A percentile compares a stretch with the other conserved stretches of the same genome.
These are phyloP conservation scores for Cyphomyrus discorhynchus DNA, from an alignment of 2,113 vertebrate species.

Conservation along the genomic window DNA sequence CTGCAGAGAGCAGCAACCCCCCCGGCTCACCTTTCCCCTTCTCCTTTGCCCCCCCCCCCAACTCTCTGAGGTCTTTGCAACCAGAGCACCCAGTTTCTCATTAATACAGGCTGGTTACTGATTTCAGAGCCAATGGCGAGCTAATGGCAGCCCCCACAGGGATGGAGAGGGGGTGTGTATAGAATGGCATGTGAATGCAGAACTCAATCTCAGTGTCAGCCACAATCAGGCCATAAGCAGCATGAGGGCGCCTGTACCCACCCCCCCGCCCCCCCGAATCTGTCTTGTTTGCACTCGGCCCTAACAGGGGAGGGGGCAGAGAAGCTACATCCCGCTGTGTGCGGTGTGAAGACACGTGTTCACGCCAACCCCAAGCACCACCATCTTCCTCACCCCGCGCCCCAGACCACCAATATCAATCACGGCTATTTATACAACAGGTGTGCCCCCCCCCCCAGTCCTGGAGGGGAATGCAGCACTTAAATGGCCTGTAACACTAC, in stretches of 20 bases:
- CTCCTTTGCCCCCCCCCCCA: constrained; percentile 21
- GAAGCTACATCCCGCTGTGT: background rate
- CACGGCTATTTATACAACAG: constrained; percentile 35
- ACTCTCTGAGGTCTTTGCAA: constrained; percentile 20
- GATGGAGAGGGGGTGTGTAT: background rate
- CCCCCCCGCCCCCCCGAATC: background rate
- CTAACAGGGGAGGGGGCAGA: constrained; percentile 28
- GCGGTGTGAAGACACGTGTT: constrained; percentile 5
- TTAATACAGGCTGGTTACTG: constrained; percentile 42
- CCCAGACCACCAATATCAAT: constrained; percentile 21
- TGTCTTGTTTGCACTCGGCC: constrained; percentile 24
- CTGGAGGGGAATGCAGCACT: constrained; percentile 19
- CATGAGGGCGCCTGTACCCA: background rate
- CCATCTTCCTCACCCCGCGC: background rate
- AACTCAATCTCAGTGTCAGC: background rate
- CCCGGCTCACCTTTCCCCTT: background rate
- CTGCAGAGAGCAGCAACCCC: constrained; percentile 18
- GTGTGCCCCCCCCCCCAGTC: constrained; percentile 27
- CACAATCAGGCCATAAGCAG: background rate
- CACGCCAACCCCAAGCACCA: background rate
- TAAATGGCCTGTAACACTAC: background rate
- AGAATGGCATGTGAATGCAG: background rate
- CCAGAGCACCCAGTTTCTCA: constrained; percentile 36
- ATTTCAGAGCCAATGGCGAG: constrained; percentile 27
- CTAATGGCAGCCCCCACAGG: background rate